Evolutionary conservation across 2,797 vertebrate genomes (phyloP).

Genomic region (Poecile montanus): DNA sequence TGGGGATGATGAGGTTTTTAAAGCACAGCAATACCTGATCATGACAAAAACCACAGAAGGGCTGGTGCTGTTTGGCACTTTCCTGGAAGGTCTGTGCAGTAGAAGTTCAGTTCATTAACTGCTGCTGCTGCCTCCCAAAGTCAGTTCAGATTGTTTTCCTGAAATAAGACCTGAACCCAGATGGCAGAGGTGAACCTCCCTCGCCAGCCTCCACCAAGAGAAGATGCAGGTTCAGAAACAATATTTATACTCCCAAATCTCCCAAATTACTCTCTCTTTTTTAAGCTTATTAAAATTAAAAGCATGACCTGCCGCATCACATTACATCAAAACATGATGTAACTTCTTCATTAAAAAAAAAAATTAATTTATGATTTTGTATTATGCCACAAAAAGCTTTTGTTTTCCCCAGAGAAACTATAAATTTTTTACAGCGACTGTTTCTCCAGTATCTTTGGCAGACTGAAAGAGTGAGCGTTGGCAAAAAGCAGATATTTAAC

Average conservation of each 20-base stretch:
- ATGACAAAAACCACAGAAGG: neutral
- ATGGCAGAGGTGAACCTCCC: constrained; percentile 47
- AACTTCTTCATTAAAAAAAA: constrained; percentile 64
- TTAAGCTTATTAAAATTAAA: constrained; percentile 65
- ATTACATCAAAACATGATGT: constrained; percentile 74
- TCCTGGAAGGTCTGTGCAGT: neutral
- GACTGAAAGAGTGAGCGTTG: constrained; percentile 29
- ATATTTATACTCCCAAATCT: constrained; percentile 21
- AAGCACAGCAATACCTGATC: neutral
- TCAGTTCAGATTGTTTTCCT: constrained; percentile 25
- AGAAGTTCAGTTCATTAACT: constrained; percentile 36
- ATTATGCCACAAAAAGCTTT: constrained; percentile 69
- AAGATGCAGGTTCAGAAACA: constrained; percentile 9
- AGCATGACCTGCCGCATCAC: constrained; percentile 64
- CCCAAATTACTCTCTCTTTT: neutral
- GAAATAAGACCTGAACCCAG: constrained; percentile 24
- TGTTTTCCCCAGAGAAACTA: constrained; percentile 65
- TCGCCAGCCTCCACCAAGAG: neutral
- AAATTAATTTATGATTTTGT: constrained; percentile 67
- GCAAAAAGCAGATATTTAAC: constrained; percentile 59
- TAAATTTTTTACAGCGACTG: constrained; percentile 68
- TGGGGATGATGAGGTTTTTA: neutral
- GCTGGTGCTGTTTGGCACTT: constrained; percentile 1
- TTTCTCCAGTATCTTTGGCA: constrained; percentile 65
- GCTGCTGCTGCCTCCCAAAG: constrained; percentile 27